phyloP scores from a whole-genome alignment of 2,797 vertebrate genomes.

The Coracias cyanogaster region DNA sequence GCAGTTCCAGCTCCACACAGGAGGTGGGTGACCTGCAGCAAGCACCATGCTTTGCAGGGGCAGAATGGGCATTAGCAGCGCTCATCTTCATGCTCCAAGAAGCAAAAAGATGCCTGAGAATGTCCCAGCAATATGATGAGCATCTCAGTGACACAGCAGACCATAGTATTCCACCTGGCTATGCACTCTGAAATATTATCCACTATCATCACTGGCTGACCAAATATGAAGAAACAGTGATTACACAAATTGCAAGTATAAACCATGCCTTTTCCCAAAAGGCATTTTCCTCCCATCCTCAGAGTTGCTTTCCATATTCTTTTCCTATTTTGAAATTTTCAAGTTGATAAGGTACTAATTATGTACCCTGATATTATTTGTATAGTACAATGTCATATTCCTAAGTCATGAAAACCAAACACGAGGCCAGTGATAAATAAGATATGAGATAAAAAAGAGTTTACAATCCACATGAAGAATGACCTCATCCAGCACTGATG shows the following conservation, averaged over 20 bases:
- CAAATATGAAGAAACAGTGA: neutral
- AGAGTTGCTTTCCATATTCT: neutral
- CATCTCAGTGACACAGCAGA: neutral
- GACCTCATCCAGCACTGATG: neutral
- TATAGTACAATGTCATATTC: neutral
- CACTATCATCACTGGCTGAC: neutral
- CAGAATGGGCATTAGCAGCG: fast-evolving
- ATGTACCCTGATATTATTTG: neutral
- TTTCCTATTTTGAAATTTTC: neutral
- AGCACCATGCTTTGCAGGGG: fast-evolving
- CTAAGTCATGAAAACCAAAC: neutral
- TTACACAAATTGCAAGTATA: neutral
- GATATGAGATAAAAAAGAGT: neutral
- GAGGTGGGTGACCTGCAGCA: neutral
- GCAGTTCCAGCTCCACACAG: neutral
- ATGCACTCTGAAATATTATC: neutral
- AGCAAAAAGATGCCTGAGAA: neutral
- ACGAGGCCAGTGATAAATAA: neutral
- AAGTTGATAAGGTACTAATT: neutral
- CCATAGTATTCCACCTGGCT: neutral
- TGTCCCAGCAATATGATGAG: neutral
- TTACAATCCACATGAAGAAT: neutral
- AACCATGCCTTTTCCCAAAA: neutral
- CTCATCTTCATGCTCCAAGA: neutral
- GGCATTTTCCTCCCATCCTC: neutral